Base-by-base conservation (phyloP, 1,140 invertebrate genomes). In the Euwallacea similis region DNA sequence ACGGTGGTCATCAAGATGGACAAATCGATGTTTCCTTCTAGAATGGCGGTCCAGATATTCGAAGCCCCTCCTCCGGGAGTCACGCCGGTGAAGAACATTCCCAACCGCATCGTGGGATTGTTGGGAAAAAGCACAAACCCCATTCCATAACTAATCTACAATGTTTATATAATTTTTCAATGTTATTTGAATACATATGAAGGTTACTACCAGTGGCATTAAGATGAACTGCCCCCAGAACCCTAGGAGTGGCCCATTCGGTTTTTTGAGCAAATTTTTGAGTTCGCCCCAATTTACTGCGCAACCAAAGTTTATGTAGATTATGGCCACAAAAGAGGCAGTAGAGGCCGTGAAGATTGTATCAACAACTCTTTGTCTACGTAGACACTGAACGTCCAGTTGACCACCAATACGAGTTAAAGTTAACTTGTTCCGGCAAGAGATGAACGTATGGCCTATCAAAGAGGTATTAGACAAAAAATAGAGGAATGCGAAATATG, bases 241-340 rank as follows among this genome's bases (percentile, higher is more conserved):
- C 7, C 94, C 94, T 76, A 97, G 93, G 0, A 83, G 81, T 0
- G 95, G 94, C 43, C 92, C 93, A n/a, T 95, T 84, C 0, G 96
- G 96, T 73, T 85, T 87, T 69, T 84, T 88, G 0, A 97, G 69
- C 9, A 91, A 89, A 2, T 86, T 82, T 72, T 87, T 88, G 6
- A 97, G 86, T 7, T 91, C 86, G 0, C 84, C 78, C 84, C 93
- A 88, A 79, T 96, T 90, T 78, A 97, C 85, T 0, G 95, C 93
- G 81, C 94, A 96, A 0, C 96, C 96, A 84, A 97, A 97, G 82
- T 97, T 96, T 55, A 97, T 91, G 79, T 95, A 97, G 71, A 96
- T 89, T 56, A 80, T 73, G 62, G 82, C 83, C 61, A 97, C 93
- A 55, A 98, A 85, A 58, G 88, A 81, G 7, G 90, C 89, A 6